A percentile compares a stretch with the other conserved stretches of the same genome.
phyloP scores from a whole-genome alignment of 1,140 invertebrate genomes.

The Ceratoteleas bidentatus region DNA sequence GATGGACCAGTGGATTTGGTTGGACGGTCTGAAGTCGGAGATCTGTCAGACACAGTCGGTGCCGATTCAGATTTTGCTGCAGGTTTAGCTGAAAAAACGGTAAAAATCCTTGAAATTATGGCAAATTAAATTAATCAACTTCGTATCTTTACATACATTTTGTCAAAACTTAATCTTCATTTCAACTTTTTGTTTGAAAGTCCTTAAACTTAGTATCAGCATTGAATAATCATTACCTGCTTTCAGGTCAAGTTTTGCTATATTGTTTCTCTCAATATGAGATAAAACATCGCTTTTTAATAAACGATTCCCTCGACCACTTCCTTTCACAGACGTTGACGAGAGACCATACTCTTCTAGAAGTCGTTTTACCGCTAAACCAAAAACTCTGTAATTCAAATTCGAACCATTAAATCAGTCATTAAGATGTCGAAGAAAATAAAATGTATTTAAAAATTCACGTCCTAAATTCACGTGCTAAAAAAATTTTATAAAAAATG shows the following conservation, averaged over 20 bases:
- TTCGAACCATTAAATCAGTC: no score
- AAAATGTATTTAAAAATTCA: no score
- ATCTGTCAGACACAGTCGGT: not conserved
- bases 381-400: conserved; percentile 78
- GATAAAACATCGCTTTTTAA: conserved; percentile 86
- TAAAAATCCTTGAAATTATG: no score
- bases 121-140: no score
- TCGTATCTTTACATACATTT: no score
- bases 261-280: conserved; percentile 82
- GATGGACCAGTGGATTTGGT: conserved; percentile 54
- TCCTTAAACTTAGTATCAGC: no score
- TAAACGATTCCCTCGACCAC: conserved; percentile 83
- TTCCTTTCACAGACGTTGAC: conserved; percentile 79
- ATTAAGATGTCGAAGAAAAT: no score
- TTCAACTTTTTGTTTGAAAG: no score
- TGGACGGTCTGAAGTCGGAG: conserved; percentile 34
- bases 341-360: conserved; percentile 84
- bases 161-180: no score
- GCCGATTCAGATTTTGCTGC: not conserved
- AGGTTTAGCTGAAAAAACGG: conserved; percentile 18
- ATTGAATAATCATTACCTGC: conserved; percentile 70
- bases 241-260: conserved; percentile 79
- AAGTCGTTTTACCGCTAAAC: conserved; percentile 85
- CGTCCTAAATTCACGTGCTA: no score
- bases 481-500: conserved; percentile 8